A percentile compares a stretch with the other conserved stretches of the same genome.
Evolutionary conservation across 2,888 invertebrate species (phyloP).

Genomic region (Hirtodrosophila histrioides): DNA sequence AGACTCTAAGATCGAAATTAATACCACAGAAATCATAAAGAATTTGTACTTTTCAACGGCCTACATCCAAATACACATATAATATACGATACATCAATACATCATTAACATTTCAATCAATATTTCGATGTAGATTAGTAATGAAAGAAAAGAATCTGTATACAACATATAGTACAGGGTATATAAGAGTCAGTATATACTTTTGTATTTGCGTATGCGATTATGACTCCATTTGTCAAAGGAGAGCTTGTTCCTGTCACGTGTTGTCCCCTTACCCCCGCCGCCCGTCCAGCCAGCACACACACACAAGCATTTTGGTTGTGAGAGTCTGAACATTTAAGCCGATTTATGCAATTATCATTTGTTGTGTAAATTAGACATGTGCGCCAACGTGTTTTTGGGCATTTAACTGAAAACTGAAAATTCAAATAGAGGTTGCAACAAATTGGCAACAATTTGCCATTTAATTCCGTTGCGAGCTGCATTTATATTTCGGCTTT

Average conservation of each 20-base stretch:
- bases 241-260: slow-evolving; percentile 54
- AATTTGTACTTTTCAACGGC: no score
- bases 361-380: slow-evolving; percentile 68
- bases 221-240: slow-evolving; percentile 59
- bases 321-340: slow-evolving; percentile 64
- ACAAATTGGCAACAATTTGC: slow-evolving; percentile 24
- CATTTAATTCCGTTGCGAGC: slow-evolving; percentile 14
- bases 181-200: not conserved
- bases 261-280: slow-evolving; percentile 39
- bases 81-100: no score
- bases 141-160: no score
- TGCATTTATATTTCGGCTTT: slow-evolving; percentile 54
- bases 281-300: not conserved
- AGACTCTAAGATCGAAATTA: no score
- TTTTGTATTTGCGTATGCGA: slow-evolving; percentile 56
- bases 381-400: slow-evolving; percentile 49
- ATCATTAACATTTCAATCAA: no score
- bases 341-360: slow-evolving; percentile 82
- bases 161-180: not conserved
- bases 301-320: slow-evolving; percentile 26
- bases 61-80: no score
- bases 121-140: no score
- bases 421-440: slow-evolving; percentile 35
- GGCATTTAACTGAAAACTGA: slow-evolving; percentile 21
- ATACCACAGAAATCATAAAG: no score